A percentile compares a stretch with the other conserved stretches of the same genome.
phyloP scores from a whole-genome alignment of 2,113 vertebrate genomes.

The Cygnus atratus region DNA sequence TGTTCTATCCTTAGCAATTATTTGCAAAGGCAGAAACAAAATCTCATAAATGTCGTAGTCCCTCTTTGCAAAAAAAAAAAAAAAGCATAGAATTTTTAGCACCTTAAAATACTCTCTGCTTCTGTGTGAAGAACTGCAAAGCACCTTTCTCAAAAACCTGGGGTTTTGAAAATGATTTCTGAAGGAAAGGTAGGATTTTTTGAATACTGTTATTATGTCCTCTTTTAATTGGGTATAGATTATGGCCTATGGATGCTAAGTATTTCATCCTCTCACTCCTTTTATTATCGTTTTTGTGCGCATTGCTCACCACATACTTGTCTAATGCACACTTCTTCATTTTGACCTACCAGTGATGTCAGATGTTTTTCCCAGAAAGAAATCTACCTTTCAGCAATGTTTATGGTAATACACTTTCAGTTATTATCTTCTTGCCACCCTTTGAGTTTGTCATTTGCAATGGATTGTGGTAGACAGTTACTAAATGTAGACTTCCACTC shows the following conservation, averaged over 20 bases:
- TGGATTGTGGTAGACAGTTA: not conserved
- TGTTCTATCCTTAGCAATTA: not conserved
- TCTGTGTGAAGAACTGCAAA: not conserved
- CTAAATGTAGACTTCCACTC: not conserved
- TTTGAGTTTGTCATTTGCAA: not conserved
- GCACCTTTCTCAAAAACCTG: not conserved
- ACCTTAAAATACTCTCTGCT: not conserved
- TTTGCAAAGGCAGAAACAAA: not conserved
- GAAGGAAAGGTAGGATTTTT: not conserved
- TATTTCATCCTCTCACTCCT: not conserved
- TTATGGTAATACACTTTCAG: not conserved
- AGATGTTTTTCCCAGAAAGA: not conserved
- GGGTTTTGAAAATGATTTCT: not conserved
- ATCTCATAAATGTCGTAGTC: not conserved
- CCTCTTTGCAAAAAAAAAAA: not conserved
- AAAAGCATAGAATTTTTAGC: not conserved
- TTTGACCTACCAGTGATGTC: not conserved
- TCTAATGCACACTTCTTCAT: not conserved
- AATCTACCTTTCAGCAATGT: not conserved
- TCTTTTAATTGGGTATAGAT: not conserved
- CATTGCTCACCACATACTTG: fast-evolving
- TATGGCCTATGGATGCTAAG: not conserved
- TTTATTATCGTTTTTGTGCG: not conserved
- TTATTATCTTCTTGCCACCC: not conserved
- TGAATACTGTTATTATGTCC: not conserved